Evolutionary conservation across 1,140 invertebrate species (phyloP), one percentile per base, ranked within the genome.

Genomic region (Chionoecetes opilio): DNA sequence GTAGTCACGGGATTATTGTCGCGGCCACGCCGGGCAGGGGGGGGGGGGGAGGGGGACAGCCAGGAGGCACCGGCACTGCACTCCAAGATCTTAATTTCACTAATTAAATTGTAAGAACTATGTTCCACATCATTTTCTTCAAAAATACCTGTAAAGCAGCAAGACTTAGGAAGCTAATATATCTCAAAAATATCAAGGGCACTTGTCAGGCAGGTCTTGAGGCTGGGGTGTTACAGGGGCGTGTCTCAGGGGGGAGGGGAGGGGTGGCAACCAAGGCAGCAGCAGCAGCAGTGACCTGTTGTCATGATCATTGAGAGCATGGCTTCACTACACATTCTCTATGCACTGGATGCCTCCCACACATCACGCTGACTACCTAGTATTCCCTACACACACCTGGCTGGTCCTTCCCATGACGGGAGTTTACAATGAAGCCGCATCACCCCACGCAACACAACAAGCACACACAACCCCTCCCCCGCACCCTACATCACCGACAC

Each of bases 111-210:
- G n/a, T 26, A 75, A 21, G 63, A 75, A 75, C 63, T 75, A 6
- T 11, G 63, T 75, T 75, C 63, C 63, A 75, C 63, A 75, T 75
- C n/a, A 75, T 75, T 75, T 75, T 75, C 63, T 75, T 75, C 63
- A 91, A 91, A 91, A 34, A 91, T 91, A 53, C 53, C 89, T 75
- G 41, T 75, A 75, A 34, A 75, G 53, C 89, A 91, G 46, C 89
- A 75, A 75, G 89, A 91, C 89, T 91, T 91, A 82, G 29, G 29
- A 75, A 35, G 35, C 35, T 75, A 21, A 31, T n/a, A 91, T 75
- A 91, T 9, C 34, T 75, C 46, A 41, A 91, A 75, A 29, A 35
- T 14, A 53, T 35, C 63, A 91, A 26, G 89, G 89, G 31, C 89
- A 91, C 89, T 91, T 91, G 34, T 34, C 89, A 91, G 89, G 89